These are phyloP conservation scores for Panurus biarmicus DNA, from an alignment of 2,113 vertebrate genomes.

Conservation along the genomic window DNA sequence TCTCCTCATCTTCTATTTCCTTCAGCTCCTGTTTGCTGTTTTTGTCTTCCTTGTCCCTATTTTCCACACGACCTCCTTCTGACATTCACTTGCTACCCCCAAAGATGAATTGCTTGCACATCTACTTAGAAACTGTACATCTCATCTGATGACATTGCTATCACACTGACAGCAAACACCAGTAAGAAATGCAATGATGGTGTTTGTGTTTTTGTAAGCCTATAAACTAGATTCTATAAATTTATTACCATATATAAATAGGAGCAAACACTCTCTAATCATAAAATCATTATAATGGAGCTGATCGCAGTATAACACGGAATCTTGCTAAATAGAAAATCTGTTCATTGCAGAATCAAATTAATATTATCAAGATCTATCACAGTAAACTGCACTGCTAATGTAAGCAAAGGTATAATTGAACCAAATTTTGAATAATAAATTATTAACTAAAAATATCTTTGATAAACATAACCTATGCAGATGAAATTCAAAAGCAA, in stretches of 20 bases:
- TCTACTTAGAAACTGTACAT: neutral
- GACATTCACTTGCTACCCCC: neutral
- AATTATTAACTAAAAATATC: slow-evolving; percentile 21
- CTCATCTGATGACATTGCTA: neutral
- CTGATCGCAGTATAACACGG: neutral
- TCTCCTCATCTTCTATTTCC: neutral
- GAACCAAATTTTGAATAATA: slow-evolving; percentile 33
- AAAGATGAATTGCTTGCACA: neutral
- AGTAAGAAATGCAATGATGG: neutral
- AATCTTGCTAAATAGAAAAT: slow-evolving; percentile 25
- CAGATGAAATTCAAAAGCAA: neutral
- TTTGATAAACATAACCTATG: neutral
- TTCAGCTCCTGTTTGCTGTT: neutral
- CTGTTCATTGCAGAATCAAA: slow-evolving; percentile 20
- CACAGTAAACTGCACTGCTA: slow-evolving; percentile 3
- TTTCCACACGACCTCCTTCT: neutral
- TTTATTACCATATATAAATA: slow-evolving; percentile 37
- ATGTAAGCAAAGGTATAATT: slow-evolving; percentile 45
- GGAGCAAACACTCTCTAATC: slow-evolving; percentile 5
- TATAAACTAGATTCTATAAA: slow-evolving; percentile 23
- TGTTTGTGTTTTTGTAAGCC: slow-evolving; percentile 28
- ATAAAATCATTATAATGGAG: neutral
- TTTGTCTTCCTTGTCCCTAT: neutral
- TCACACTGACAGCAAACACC: neutral
- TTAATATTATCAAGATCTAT: slow-evolving; percentile 22